A percentile compares a stretch with the other conserved stretches of the same genome.
phyloP scores from a whole-genome alignment of 2,888 invertebrate genomes.

The Nymphalis urticae region DNA sequence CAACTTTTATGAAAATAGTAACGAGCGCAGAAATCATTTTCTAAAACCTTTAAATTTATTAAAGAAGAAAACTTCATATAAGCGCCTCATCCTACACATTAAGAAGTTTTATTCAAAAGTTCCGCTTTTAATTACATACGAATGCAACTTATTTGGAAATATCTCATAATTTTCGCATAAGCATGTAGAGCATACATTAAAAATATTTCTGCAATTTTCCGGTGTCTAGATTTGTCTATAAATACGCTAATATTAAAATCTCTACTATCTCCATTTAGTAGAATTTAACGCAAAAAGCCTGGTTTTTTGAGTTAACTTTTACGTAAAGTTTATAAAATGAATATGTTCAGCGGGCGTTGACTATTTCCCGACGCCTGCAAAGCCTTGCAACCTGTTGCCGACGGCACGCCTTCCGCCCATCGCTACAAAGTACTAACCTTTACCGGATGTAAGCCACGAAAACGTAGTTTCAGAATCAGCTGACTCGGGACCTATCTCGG shows the following conservation, averaged over 20 bases:
- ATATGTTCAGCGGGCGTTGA: constrained; percentile 58
- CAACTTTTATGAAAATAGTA: no score
- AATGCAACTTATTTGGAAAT: no score
- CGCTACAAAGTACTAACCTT: constrained; percentile 47
- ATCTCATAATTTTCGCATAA: no score
- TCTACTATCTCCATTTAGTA: no score
- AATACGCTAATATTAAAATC: not conserved
- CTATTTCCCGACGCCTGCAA: constrained; percentile 50
- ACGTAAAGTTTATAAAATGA: constrained; percentile 72
- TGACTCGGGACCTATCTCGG: not conserved
- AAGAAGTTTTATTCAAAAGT: no score
- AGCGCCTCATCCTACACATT: no score
- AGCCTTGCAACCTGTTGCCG: constrained; percentile 76
- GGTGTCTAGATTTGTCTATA: not conserved
- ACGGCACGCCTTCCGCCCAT: constrained; percentile 80
- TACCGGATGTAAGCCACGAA: constrained; percentile 33
- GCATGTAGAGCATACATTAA: no score
- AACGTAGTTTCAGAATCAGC: constrained; percentile 2
- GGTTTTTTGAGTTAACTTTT: constrained; percentile 64
- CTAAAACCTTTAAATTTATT: no score
- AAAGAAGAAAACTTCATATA: no score
- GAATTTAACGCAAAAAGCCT: constrained; percentile 49
- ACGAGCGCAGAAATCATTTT: no score
- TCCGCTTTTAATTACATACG: no score
- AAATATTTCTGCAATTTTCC: no score